Base-by-base conservation (phyloP, 2,113 vertebrate genomes). In the Crotalus tigris region DNA sequence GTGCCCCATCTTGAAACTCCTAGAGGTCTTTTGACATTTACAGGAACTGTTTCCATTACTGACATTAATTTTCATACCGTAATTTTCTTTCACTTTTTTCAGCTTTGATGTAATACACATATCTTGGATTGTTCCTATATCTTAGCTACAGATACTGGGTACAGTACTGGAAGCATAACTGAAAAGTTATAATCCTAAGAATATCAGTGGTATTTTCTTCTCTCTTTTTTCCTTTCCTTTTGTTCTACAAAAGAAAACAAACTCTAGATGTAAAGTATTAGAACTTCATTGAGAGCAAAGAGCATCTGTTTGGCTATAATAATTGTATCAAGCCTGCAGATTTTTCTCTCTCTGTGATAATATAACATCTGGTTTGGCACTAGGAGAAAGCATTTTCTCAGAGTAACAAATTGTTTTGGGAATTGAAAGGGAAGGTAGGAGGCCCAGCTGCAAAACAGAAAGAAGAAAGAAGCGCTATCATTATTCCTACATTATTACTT, bases 231-330 rank as follows among this genome's bases (percentile, higher is more conserved):
- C 89, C 92, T 93, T 59, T 90, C 21, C n/a, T 91, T 91, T 33
- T 91, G 55, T 58, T 33, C 23, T 85, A 23, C 0, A 39, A 29
- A 24, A 44, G 44, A 49, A 94, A 29, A 4, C 49, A 44, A 39
- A 26, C 58, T 93, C 69, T 87, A 92, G 91, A 61, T 94, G 46
- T 85, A 11, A 95, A 92, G 5, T 91, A 3, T 87, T 69, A 24
- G 54, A 93, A 3, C 21, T 24, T 13, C 24, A 88, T 49, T 57
- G 0, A 0, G 10, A 24, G 29, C n/a, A 44, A 0, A 0, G n/a
- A 90, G 61, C 64, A 89, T 92, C 87, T 94, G 88, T 55, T 90
- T 3, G 90, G 29, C 87, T 94, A 17, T 94, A 81, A 44, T 81
- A 81, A 81, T 81, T 81, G 75, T 81, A 39, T 44, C 23, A 46